Base-by-base conservation (phyloP, 2,888 invertebrate genomes). In the Macropis europaea region DNA sequence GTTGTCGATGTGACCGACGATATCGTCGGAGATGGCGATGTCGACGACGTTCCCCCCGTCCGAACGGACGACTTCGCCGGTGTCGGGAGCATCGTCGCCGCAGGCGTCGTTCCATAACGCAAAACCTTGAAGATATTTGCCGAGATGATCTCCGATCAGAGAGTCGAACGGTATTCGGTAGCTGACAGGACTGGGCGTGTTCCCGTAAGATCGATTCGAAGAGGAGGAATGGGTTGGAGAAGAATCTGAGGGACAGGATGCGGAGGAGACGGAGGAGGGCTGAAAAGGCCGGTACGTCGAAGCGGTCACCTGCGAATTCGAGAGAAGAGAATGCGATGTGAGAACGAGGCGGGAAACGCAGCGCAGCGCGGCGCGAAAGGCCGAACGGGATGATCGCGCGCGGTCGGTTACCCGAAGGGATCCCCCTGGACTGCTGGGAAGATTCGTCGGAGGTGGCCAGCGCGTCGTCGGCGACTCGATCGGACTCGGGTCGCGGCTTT, bases 101-200 rank as follows among this genome's bases (percentile, higher is more conserved):
- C 56, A 81, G n/a, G 53, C 26, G 11, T 34, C 38, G 24, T 63
- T 73, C 62, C 77, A 77, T 0, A 72, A 67, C 2, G 76, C 60
- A 2, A 82, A 54, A 22, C 72, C 63, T 0, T 75, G 75, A 3
- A 83, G 66, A 13, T 82, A 57, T 0, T 72, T 34, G 26, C 68
- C 79, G n/a, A 85, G 59, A 19, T 73, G 81, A 2, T 85, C 81
- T 17, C 85, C 84, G 9, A 73, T 13, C 26, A 56, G 78, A 0
- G 66, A 76, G n/a, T 74, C 82, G 40, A 84, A 9, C 0, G 79
- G 56, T 42, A 45, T 64, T 7, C 79, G 82, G 45, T 83, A 87
- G 42, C 78, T 82, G n/a, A 61, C 56, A 0, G 89, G 87, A 54
- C 87, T 89, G 0, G 82, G 77, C 0, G 82, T 82, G 5, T 86